Evolutionary conservation across 2,113 vertebrate species (phyloP).

Genomic region (Pluvialis apricaria): DNA sequence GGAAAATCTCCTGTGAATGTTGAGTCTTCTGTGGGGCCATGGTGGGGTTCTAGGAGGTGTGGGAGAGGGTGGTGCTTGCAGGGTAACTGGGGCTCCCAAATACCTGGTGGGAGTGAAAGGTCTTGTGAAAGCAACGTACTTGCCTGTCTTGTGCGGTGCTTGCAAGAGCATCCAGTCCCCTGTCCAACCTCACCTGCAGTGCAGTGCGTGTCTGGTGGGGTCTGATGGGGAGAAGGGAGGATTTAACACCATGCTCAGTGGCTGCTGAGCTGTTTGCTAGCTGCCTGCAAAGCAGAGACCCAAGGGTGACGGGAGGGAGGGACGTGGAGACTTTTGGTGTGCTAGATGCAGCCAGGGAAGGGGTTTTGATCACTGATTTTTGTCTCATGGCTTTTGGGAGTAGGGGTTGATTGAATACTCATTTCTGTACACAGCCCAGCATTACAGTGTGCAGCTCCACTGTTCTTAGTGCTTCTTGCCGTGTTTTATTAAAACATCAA

Average conservation of each 20-base stretch:
- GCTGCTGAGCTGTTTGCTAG: not conserved
- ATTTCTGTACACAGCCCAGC: not conserved
- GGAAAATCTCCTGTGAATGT: not conserved
- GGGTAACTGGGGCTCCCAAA: not conserved
- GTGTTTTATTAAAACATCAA: not conserved
- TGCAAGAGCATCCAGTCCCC: not conserved
- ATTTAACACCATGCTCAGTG: not conserved
- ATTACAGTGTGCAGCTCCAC: fast-evolving
- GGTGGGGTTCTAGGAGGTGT: not conserved
- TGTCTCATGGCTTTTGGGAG: not conserved
- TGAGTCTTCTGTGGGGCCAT: fast-evolving
- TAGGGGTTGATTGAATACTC: not conserved
- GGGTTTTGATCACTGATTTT: not conserved
- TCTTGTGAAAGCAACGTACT: not conserved
- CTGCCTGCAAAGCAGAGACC: not conserved
- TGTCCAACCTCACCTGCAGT: fast-evolving
- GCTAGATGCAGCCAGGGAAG: not conserved
- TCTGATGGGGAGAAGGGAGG: not conserved
- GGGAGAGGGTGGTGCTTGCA: fast-evolving
- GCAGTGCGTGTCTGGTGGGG: not conserved
- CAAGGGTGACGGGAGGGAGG: fast-evolving
- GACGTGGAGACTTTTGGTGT: fast-evolving
- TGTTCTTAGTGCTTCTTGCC: not conserved
- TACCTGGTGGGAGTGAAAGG: fast-evolving
- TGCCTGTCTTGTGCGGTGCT: fast-evolving